Percentiles rank a stretch among this genome's conserved stretches.
Evolutionary conservation across 2,797 vertebrate species (phyloP).

Genomic region (Gallinago stenura): DNA sequence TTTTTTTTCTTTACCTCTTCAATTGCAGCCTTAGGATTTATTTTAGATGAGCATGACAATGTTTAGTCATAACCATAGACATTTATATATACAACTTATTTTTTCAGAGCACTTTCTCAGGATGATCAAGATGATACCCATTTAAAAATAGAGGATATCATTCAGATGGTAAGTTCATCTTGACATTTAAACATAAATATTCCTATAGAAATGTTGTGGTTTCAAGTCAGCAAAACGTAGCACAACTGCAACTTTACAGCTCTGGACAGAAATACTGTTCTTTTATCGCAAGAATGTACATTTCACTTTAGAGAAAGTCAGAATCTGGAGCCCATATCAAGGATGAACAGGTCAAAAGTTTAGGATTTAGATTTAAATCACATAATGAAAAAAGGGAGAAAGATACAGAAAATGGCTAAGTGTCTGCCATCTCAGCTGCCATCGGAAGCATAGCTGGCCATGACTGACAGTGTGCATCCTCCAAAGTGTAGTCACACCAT

Average conservation of each 20-base stretch:
- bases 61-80: neutral
- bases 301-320: neutral
- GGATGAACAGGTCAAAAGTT: neutral
- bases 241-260: neutral
- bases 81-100: conserved; percentile 1
- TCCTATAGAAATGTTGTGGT: neutral
- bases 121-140: conserved; percentile 94
- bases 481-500: neutral
- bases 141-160: conserved; percentile 92
- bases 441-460: neutral
- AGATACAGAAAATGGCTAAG: neutral
- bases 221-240: neutral
- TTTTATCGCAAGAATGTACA: neutral
- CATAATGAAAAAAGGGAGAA: accelerated
- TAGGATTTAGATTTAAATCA: neutral
- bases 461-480: neutral
- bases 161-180: conserved; percentile 87
- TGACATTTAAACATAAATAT: neutral
- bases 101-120: conserved; percentile 90
- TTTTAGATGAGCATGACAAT: neutral
- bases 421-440: neutral
- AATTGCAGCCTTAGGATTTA: neutral
- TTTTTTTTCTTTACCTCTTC: neutral
- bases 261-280: neutral
- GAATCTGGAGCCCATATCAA: neutral